These are phyloP conservation scores for Triplophysa siluroides DNA, from an alignment of 2,113 vertebrate genomes.

Conservation along the genomic window DNA sequence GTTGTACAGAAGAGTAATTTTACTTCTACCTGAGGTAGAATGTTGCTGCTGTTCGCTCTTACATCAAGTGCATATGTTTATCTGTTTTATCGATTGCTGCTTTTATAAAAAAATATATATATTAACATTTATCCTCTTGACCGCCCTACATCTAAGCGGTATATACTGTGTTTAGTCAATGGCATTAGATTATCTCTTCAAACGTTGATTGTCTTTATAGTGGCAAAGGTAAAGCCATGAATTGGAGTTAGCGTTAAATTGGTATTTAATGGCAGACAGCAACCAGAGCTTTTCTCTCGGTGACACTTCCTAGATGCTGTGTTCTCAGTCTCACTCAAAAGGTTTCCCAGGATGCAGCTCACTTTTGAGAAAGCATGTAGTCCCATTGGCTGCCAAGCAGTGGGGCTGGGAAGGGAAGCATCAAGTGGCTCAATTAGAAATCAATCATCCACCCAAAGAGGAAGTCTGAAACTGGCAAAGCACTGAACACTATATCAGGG, in stretches of 20 bases:
- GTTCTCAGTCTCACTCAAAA: slow-evolving; percentile 67
- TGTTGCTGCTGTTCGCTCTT: too few species aligned
- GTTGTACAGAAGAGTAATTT: background rate
- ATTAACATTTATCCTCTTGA: background rate
- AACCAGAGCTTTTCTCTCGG: slow-evolving; percentile 27
- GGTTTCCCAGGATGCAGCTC: slow-evolving; percentile 73
- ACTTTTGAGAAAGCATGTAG: slow-evolving; percentile 69
- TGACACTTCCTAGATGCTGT: slow-evolving; percentile 69
- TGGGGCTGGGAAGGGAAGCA: slow-evolving; percentile 67
- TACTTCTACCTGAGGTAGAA: too few species aligned
- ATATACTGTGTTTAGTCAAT: background rate
- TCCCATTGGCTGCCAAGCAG: slow-evolving; percentile 69
- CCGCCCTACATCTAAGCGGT: background rate
- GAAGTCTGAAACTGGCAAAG: slow-evolving; percentile 49
- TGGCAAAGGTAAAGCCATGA: background rate
- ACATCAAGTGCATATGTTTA: background rate
- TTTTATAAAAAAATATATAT: background rate
- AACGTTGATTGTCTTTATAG: background rate
- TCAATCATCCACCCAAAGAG: slow-evolving; percentile 41
- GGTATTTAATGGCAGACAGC: slow-evolving; percentile 24
- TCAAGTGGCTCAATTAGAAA: slow-evolving; percentile 51
- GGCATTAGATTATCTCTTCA: background rate
- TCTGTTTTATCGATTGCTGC: background rate
- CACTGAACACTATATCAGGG: slow-evolving; percentile 48
- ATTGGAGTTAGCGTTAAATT: slow-evolving; percentile 7